Percentiles rank a stretch among this genome's conserved stretches.
Conservation (phyloP, 2,888 invertebrate genomes). For the Tenthredo scrophulariae region DNA sequence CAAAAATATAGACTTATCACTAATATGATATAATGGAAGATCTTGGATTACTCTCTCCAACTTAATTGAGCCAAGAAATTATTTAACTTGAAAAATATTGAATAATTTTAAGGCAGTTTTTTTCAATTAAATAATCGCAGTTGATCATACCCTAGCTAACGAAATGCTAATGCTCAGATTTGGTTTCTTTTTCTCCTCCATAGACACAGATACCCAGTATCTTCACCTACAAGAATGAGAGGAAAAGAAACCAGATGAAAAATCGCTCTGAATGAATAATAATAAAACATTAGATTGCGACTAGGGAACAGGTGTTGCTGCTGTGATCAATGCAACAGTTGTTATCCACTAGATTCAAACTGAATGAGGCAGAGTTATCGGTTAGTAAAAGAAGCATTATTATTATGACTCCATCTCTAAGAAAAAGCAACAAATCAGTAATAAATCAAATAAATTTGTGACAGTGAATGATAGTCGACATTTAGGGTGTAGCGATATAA, state of each 20-base stretch:
- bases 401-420: background rate
- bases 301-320: background rate
- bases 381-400: background rate
- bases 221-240: background rate
- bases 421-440: background rate
- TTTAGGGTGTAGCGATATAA: background rate
- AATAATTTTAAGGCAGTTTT: background rate
- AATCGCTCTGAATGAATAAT: background rate
- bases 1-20: slow-evolving; percentile 23
- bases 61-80: background rate
- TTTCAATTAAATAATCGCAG: slow-evolving; percentile 5
- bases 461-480: background rate
- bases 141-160: background rate
- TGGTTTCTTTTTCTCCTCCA: background rate
- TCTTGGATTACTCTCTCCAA: slow-evolving; percentile 32
- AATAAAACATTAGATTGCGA: background rate
- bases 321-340: background rate
- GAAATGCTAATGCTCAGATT: background rate
- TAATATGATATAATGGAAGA: slow-evolving; percentile 42
- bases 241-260: background rate
- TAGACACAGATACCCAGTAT: background rate
- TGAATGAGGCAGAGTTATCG: background rate
- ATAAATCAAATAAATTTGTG: background rate
- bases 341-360: background rate
- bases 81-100: background rate